Evolutionary conservation across 2,797 vertebrate species (phyloP).

Genomic region (Dipus sagitta): DNA sequence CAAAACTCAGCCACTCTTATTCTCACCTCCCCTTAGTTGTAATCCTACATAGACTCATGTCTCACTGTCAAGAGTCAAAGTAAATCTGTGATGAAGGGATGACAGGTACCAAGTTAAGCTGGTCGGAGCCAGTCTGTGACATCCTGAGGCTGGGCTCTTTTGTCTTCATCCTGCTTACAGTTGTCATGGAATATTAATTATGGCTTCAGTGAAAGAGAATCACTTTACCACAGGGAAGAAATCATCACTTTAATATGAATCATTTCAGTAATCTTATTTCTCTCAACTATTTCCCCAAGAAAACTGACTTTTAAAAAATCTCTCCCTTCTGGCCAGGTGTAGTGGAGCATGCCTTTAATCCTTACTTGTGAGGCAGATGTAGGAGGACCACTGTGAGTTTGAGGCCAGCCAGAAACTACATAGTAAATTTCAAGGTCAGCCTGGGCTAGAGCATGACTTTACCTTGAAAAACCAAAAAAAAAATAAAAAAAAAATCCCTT

Average conservation of each 20-base stretch:
- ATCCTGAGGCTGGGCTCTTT: background rate
- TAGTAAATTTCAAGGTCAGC: too few species aligned
- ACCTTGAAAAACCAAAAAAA: too few species aligned
- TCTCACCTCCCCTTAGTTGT: background rate
- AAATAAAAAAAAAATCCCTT: too few species aligned
- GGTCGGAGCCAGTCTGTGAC: background rate
- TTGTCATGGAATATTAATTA: conserved; percentile 61
- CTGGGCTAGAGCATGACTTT: too few species aligned
- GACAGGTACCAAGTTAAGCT: background rate
- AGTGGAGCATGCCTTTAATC: too few species aligned
- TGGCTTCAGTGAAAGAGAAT: conserved; percentile 52
- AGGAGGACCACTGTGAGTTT: too few species aligned
- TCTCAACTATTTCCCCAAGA: too few species aligned
- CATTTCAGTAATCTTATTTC: too few species aligned
- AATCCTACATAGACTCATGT: rapidly evolving
- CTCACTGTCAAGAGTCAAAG: background rate
- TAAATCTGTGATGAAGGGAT: background rate
- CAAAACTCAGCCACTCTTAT: background rate
- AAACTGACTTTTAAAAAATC: too few species aligned
- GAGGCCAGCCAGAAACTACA: too few species aligned
- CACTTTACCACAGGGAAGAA: conserved; percentile 64
- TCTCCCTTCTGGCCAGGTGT: too few species aligned
- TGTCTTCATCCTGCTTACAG: conserved; percentile 8
- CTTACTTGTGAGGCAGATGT: too few species aligned
- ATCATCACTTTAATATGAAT: background rate